A percentile compares a stretch with the other conserved stretches of the same genome.
These are phyloP conservation scores for Lepidurus arcticus DNA, from an alignment of 1,140 invertebrate genomes.

Conservation along the genomic window DNA sequence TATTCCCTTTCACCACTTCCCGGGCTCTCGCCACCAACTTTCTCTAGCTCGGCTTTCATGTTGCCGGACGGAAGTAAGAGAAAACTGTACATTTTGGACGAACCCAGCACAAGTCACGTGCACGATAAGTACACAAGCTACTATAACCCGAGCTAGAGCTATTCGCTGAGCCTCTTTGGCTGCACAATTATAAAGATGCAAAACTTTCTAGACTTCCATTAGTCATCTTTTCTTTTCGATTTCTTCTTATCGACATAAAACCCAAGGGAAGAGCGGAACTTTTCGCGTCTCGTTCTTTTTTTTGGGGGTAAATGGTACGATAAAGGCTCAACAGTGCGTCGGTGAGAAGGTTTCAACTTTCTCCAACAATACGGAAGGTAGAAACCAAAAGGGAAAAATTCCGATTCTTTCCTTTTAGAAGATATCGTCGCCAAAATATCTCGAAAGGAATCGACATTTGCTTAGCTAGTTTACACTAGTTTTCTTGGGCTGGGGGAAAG, in stretches of 20 bases:
- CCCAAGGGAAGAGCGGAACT: neutral
- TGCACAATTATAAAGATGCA: no score
- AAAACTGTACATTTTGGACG: neutral
- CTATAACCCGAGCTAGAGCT: no score
- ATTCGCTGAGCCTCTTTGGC: no score
- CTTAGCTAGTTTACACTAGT: neutral
- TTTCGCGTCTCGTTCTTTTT: no score
- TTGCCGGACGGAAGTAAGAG: slow-evolving; percentile 1
- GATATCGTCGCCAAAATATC: neutral
- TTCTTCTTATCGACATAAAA: neutral
- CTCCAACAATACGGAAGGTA: neutral
- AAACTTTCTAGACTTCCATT: neutral
- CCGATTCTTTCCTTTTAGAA: neutral
- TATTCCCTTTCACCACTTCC: slow-evolving; percentile 6
- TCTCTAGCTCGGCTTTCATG: neutral
- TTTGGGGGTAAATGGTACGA: no score
- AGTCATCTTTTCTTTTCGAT: neutral
- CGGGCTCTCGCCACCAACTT: neutral
- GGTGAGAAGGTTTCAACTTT: slow-evolving; percentile 4
- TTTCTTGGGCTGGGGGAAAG: neutral
- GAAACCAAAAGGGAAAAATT: neutral
- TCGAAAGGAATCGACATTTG: neutral
- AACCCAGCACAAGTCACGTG: neutral
- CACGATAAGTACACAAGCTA: no score
- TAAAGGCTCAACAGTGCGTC: neutral